Evolutionary conservation across 2,888 invertebrate genomes (phyloP).

Genomic region (Ashinkailepas kermadecensis): DNA sequence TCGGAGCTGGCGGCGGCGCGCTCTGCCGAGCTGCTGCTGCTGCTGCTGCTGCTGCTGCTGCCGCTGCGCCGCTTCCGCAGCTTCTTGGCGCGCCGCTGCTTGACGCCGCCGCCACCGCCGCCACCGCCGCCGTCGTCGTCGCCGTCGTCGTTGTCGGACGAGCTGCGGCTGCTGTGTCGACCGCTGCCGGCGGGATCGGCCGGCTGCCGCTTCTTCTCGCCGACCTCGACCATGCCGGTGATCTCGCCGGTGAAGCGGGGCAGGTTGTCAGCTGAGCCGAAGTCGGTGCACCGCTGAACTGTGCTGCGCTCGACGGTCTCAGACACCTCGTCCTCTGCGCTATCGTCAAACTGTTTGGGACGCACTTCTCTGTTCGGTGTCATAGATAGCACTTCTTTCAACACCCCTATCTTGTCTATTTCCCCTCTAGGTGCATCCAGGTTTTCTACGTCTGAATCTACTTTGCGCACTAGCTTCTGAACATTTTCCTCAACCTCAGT

Average conservation of each 20-base stretch:
- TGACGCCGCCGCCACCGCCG: neutral
- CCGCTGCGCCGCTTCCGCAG: conserved; percentile 10
- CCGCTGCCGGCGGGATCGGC: neutral
- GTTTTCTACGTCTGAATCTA: neutral
- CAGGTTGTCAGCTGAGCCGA: neutral
- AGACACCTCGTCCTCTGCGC: neutral
- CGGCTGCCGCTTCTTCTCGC: neutral
- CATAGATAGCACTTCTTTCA: conserved; percentile 1
- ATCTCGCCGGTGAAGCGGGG: neutral
- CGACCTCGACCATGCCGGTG: neutral
- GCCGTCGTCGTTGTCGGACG: neutral
- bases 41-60: neutral
- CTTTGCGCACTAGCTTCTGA: neutral
- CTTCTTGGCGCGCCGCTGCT: neutral
- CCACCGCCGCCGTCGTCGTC: neutral
- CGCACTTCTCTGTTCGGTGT: neutral
- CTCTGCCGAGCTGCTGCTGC: neutral
- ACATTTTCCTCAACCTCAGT: neutral
- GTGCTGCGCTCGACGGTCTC: neutral
- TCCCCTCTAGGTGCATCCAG: neutral
- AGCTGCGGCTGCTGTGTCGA: neutral
- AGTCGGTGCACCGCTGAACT: neutral
- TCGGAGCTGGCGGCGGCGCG: neutral
- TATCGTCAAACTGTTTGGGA: neutral
- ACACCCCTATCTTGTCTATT: neutral